Percentiles rank a stretch among this genome's conserved stretches.
Conservation (phyloP, 2,797 vertebrate genomes). For the Sebastes itinus region DNA sequence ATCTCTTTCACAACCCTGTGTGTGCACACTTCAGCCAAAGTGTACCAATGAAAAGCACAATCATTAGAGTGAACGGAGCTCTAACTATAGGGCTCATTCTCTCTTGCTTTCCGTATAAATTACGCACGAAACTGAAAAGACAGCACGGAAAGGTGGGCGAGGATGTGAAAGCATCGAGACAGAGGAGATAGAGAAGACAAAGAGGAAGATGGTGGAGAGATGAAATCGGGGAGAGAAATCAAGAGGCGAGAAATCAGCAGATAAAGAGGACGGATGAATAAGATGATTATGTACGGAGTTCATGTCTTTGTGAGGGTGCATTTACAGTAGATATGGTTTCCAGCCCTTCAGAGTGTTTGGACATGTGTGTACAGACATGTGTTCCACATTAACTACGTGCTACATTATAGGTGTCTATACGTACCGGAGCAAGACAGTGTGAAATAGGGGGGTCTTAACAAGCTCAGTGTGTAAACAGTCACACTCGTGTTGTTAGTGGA, state of each 20-base stretch:
- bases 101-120: conserved; percentile 9
- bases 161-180: conserved; percentile 18
- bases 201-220: conserved; percentile 34
- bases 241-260: conserved; percentile 33
- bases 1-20: not conserved
- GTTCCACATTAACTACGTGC: not conserved
- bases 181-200: conserved; percentile 43
- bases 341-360: not conserved
- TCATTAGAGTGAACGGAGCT: conserved; percentile 12
- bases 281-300: conserved; percentile 11
- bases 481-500: conserved; percentile 53
- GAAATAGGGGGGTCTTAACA: conserved; percentile 39
- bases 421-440: not conserved
- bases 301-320: not conserved
- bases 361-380: not conserved
- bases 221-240: conserved; percentile 47
- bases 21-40: not conserved
- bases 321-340: conserved; percentile 1
- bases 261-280: conserved; percentile 42
- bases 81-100: not conserved
- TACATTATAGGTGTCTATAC: not conserved
- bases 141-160: not conserved
- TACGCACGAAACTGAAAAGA: conserved; percentile 6
- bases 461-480: conserved; percentile 45
- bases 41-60: conserved; percentile 1